These are phyloP conservation scores for Lampris megalopsis DNA, from an alignment of 2,113 vertebrate species.

Conservation along the genomic window DNA sequence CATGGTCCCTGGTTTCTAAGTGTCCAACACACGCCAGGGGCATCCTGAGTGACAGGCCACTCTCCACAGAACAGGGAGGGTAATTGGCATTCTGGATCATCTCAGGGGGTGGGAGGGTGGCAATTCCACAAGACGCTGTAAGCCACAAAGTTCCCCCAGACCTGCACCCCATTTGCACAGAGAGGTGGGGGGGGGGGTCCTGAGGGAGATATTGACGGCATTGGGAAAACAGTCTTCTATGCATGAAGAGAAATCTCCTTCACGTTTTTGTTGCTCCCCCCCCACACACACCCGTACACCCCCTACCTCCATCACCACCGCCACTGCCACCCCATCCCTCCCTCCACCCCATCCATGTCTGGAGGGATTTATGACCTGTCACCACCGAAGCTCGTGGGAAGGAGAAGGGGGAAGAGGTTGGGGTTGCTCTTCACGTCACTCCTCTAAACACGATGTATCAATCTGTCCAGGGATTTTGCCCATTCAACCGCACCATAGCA, in stretches of 20 bases:
- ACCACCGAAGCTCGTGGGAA: constrained; percentile 67
- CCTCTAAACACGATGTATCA: constrained; percentile 63
- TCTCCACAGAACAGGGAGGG: constrained; percentile 76
- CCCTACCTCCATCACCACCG: constrained; percentile 36
- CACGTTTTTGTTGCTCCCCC: constrained; percentile 69
- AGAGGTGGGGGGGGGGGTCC: constrained; percentile 46
- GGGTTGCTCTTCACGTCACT: constrained; percentile 62
- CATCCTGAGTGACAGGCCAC: constrained; percentile 79
- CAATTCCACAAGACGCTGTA: constrained; percentile 69
- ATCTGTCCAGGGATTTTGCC: constrained; percentile 69
- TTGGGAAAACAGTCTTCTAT: constrained; percentile 80
- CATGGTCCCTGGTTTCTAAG: constrained; percentile 36
- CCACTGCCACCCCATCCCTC: constrained; percentile 4
- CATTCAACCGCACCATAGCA: constrained; percentile 55
- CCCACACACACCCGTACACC: not conserved
- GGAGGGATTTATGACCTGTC: constrained; percentile 85
- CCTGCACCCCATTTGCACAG: constrained; percentile 64
- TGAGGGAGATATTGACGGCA: constrained; percentile 73
- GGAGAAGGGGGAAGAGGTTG: constrained; percentile 35
- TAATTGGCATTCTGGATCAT: constrained; percentile 85
- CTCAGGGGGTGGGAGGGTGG: constrained; percentile 76
- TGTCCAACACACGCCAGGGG: constrained; percentile 57
- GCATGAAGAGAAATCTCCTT: constrained; percentile 83
- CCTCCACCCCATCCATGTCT: constrained; percentile 62
- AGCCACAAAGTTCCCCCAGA: constrained; percentile 70